Evolutionary conservation across 2,113 vertebrate genomes (phyloP).

Genomic region (Myodes glareolus): DNA sequence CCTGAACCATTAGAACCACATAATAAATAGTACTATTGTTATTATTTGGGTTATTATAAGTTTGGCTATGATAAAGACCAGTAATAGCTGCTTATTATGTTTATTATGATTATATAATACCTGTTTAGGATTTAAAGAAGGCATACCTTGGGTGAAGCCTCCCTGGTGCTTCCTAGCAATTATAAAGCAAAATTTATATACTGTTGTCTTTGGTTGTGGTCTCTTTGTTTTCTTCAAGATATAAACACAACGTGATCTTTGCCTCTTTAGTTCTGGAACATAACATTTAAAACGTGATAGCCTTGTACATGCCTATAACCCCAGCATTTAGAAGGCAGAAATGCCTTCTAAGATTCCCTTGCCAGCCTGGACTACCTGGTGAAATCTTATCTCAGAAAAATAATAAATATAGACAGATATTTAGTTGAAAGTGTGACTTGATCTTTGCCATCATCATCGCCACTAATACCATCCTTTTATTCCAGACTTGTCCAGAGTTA

Average conservation of each 20-base stretch:
- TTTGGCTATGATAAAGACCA: conserved; percentile 39
- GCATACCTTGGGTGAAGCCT: background rate
- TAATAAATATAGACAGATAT: background rate
- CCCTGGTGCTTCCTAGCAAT: background rate
- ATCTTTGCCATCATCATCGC: background rate
- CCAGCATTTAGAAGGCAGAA: background rate
- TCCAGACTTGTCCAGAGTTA: conserved; percentile 18
- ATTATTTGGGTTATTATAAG: conserved; percentile 50
- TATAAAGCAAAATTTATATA: background rate
- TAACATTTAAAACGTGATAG: background rate
- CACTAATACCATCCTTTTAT: background rate
- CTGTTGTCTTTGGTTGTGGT: background rate
- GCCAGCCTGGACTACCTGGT: background rate
- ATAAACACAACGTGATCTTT: conserved; percentile 43
- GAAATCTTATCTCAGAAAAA: background rate
- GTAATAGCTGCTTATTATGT: conserved; percentile 21
- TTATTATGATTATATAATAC: conserved; percentile 14
- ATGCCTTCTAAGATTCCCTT: background rate
- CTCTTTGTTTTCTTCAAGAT: conserved; percentile 58
- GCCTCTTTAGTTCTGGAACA: conserved; percentile 25
- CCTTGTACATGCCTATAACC: background rate
- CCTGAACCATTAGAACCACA: background rate
- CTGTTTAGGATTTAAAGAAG: conserved; percentile 40
- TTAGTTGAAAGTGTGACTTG: background rate
- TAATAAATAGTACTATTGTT: conserved; percentile 56